Percentiles rank a stretch among this genome's conserved stretches.
phyloP scores from a whole-genome alignment of 2,888 invertebrate species.

The Ophion ellenae region DNA sequence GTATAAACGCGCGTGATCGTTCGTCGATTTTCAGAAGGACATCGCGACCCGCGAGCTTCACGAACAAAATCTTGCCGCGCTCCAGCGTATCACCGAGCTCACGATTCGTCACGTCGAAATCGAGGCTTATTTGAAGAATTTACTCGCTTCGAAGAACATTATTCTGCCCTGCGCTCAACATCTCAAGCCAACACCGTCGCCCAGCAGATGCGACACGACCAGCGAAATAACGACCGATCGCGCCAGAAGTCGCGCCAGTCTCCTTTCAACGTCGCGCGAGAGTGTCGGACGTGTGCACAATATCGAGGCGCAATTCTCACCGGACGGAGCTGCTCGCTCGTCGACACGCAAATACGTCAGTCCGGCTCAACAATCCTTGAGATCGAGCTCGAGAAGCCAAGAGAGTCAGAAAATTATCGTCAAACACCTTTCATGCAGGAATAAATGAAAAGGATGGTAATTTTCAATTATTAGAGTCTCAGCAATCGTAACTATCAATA shows the following conservation, averaged over 20 bases:
- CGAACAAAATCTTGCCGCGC: conserved; percentile 85
- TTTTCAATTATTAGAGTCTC: neutral
- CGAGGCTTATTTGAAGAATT: conserved; percentile 82
- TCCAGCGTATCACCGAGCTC: conserved; percentile 86
- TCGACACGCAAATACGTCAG: conserved; percentile 59
- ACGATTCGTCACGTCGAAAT: conserved; percentile 82
- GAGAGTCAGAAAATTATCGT: conserved; percentile 43
- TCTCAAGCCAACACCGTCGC: conserved; percentile 69
- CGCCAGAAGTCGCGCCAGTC: conserved; percentile 66
- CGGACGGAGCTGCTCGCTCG: conserved; percentile 13
- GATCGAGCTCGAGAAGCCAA: conserved; percentile 58
- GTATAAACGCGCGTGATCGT: neutral
- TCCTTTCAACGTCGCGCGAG: conserved; percentile 69
- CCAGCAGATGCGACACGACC: conserved; percentile 73
- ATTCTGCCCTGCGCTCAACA: conserved; percentile 76
- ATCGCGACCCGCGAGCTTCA: conserved; percentile 86
- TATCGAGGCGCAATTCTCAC: conserved; percentile 65
- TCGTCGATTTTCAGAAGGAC: conserved; percentile 84
- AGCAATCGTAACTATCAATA: neutral
- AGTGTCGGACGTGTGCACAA: conserved; percentile 74
- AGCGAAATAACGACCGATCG: conserved; percentile 49
- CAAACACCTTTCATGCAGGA: conserved; percentile 35
- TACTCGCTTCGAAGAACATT: conserved; percentile 80
- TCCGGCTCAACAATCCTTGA: conserved; percentile 57
- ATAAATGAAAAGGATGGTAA: conserved; percentile 16